Evolutionary conservation across 2,797 vertebrate species (phyloP).

Genomic region (Buphagus erythrorhynchus): DNA sequence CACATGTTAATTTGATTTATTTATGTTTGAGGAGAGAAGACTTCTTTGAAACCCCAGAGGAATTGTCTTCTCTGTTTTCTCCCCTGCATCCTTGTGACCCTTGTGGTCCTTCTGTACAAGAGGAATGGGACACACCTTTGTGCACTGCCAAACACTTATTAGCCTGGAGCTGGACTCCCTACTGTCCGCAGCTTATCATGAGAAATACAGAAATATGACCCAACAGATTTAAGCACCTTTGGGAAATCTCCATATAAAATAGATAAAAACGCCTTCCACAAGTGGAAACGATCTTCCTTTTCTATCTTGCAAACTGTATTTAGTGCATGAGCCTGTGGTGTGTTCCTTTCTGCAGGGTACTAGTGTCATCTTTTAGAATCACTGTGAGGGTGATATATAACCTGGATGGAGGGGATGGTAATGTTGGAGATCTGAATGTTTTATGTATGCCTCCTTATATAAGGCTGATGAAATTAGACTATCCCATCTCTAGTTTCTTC

Average conservation of each 20-base stretch:
- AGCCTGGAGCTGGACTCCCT: background rate
- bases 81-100: constrained; percentile 49
- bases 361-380: background rate
- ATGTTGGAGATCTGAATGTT: background rate
- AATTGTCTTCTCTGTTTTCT: constrained; percentile 2
- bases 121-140: constrained; percentile 13
- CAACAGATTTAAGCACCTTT: background rate
- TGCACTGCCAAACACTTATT: background rate
- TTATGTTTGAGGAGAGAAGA: constrained; percentile 1
- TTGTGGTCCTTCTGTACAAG: constrained; percentile 46
- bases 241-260: background rate
- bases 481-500: background rate
- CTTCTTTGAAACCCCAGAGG: constrained; percentile 17
- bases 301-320: background rate
- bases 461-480: background rate
- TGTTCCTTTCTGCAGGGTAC: background rate
- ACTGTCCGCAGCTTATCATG: background rate
- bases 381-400: background rate
- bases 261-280: background rate
- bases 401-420: background rate
- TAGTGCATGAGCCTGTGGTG: background rate
- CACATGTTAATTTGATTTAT: constrained; percentile 59
- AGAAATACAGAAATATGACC: background rate
- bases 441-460: background rate
- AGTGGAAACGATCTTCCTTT: background rate